Percentiles rank a stretch among this genome's conserved stretches.
phyloP scores from a whole-genome alignment of 2,888 invertebrate species.

The Eurytoma adleriae region DNA sequence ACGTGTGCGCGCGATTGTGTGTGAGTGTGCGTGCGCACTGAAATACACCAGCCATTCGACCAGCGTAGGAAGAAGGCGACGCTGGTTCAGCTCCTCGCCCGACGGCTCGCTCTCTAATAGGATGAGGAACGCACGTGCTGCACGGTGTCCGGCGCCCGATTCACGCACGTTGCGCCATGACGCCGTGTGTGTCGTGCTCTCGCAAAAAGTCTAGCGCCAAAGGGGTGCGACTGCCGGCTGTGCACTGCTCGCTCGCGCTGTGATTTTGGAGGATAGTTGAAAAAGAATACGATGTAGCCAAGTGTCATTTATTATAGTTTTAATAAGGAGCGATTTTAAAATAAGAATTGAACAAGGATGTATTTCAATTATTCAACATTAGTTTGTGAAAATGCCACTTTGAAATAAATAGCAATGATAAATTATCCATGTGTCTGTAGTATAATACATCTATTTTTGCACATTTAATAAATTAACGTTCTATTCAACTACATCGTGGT shows the following conservation, averaged over 20 bases:
- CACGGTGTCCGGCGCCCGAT: constrained; percentile 18
- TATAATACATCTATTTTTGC: too few relatives aligned
- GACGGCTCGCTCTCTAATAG: constrained; percentile 37
- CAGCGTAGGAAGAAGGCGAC: too few relatives aligned
- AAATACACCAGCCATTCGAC: too few relatives aligned
- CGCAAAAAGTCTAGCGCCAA: constrained; percentile 63
- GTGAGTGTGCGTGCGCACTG: background rate
- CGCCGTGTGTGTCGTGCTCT: constrained; percentile 56
- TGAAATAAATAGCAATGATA: too few relatives aligned
- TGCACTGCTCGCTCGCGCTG: background rate
- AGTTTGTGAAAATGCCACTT: too few relatives aligned
- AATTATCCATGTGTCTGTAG: too few relatives aligned
- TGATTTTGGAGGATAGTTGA: background rate
- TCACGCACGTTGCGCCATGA: constrained; percentile 52
- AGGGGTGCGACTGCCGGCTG: constrained; percentile 61
- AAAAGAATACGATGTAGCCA: background rate
- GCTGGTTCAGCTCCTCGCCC: constrained; percentile 46
- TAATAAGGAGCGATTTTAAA: too few relatives aligned
- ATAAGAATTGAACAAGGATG: too few relatives aligned
- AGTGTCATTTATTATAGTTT: too few relatives aligned
- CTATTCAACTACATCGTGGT: too few relatives aligned
- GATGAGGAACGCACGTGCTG: constrained; percentile 46
- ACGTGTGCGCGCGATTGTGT: background rate
- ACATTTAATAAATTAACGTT: too few relatives aligned
- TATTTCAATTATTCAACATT: too few relatives aligned